Evolutionary conservation across 2,888 invertebrate genomes (phyloP).

Genomic region (Chrysolina oricalcia): DNA sequence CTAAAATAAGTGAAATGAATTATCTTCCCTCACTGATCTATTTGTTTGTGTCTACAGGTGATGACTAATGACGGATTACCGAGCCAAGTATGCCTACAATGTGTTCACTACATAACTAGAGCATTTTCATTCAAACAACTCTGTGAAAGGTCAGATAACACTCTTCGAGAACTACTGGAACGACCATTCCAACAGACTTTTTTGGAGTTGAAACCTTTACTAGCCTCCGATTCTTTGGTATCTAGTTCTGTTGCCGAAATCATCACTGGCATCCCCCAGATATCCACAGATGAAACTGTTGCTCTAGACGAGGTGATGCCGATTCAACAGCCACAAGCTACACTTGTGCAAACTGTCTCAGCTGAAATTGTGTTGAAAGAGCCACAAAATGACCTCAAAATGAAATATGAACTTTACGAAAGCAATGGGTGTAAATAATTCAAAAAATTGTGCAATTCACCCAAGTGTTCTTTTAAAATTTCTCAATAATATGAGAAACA

Average conservation of each 20-base stretch:
- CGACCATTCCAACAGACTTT: constrained; percentile 54
- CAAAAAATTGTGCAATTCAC: neutral
- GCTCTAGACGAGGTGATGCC: constrained; percentile 1
- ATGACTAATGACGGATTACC: constrained; percentile 69
- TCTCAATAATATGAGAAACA: neutral
- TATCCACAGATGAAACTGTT: neutral
- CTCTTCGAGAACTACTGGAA: constrained; percentile 64
- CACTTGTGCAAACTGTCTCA: neutral
- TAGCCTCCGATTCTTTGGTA: constrained; percentile 44
- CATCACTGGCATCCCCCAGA: constrained; percentile 20
- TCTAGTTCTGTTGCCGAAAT: constrained; percentile 25
- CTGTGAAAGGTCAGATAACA: constrained; percentile 68
- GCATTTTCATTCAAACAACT: constrained; percentile 69
- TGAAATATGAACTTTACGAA: constrained; percentile 39
- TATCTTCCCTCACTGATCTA: neutral
- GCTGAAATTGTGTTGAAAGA: constrained; percentile 25
- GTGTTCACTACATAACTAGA: constrained; percentile 67
- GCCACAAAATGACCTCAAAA: constrained; percentile 28
- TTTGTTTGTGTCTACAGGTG: constrained; percentile 57
- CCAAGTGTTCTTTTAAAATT: neutral
- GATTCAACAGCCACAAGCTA: constrained; percentile 3
- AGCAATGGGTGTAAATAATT: constrained; percentile 33
- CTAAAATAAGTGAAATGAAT: no score
- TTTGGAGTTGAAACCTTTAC: constrained; percentile 58
- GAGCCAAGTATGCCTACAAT: constrained; percentile 67